Evolutionary conservation across 2,888 invertebrate species (phyloP).

Genomic region (Leucophenga maculata): DNA sequence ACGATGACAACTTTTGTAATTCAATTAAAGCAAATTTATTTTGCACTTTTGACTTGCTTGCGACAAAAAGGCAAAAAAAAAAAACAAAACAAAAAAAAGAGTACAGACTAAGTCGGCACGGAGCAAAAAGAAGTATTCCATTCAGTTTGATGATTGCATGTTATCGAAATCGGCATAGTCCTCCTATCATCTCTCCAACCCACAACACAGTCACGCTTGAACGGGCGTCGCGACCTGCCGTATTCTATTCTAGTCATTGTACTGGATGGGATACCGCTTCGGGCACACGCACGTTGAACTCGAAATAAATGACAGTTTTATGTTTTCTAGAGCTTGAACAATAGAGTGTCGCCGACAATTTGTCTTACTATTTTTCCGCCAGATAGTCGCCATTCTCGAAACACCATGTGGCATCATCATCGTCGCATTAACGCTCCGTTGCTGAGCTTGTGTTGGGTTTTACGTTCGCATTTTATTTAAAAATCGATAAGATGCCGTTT

Average conservation of each 20-base stretch:
- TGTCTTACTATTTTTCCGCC: too few relatives aligned
- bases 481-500: too few relatives aligned
- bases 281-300: constrained; percentile 12
- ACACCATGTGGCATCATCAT: too few relatives aligned
- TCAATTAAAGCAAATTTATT: constrained; percentile 66
- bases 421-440: too few relatives aligned
- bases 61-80: neutral
- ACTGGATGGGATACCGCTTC: too few relatives aligned
- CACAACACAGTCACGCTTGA: neutral
- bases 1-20: constrained; percentile 55
- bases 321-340: constrained; percentile 51
- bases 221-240: constrained; percentile 12
- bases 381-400: too few relatives aligned
- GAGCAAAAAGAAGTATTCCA: neutral
- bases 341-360: neutral
- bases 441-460: too few relatives aligned
- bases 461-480: too few relatives aligned
- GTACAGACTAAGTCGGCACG: neutral
- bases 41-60: constrained; percentile 64
- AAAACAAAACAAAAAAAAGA: neutral
- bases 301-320: constrained; percentile 42
- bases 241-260: neutral
- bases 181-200: too few relatives aligned
- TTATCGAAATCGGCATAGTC: neutral
- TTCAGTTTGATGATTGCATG: neutral